Evolutionary conservation across 1,140 invertebrate species (phyloP), one percentile per base, ranked within the genome.

Genomic region (Phenacoccus solenopsis): DNA sequence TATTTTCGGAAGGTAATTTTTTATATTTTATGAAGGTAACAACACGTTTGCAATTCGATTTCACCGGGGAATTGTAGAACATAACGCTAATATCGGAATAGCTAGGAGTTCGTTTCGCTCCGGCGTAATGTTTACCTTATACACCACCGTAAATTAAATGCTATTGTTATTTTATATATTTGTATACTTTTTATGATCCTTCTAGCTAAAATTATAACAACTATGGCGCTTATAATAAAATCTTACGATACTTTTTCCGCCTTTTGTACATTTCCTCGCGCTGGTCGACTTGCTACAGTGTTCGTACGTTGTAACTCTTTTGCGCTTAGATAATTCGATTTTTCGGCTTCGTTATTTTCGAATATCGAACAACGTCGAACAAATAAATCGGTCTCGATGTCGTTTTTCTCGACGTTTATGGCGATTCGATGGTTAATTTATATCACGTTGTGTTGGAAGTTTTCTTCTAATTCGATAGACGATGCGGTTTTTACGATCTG

Each of bases 1-100:
- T 49, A 49, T 49, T 49, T n/a, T 49, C 38, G 38, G 38, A n/a
- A 49, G 38, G 38, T 49, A 49, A 49, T 49, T 49, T 49, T 49
- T 49, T 49, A 49, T 49, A 49, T 49, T 49, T 49, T 49, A 49
- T 49, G 38, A 16, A 49, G 38, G 38, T n/a, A 49, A 49, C 38
- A 49, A 49, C 38, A n/a, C 38, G 38, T 49, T 49, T 49, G 38
- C 38, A 49, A 49, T 49, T 49, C 38, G 38, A 49, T 49, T 49
- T 49, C 38, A 49, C 38, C 5, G 16, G 38, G 38, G 38, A 49
- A 49, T 49, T 49, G 38, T 16, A 49, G 5, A 13, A 49, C 38
- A n/a, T 49, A 49, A 49, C 16, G 38, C 20, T 16, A 49, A n/a
- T 16, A 49, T 16, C 4, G 5, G 5, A n/a, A n/a, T n/a, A 49